Conservation (phyloP, 2,888 invertebrate species). For the Athrips mouffetella region DNA sequence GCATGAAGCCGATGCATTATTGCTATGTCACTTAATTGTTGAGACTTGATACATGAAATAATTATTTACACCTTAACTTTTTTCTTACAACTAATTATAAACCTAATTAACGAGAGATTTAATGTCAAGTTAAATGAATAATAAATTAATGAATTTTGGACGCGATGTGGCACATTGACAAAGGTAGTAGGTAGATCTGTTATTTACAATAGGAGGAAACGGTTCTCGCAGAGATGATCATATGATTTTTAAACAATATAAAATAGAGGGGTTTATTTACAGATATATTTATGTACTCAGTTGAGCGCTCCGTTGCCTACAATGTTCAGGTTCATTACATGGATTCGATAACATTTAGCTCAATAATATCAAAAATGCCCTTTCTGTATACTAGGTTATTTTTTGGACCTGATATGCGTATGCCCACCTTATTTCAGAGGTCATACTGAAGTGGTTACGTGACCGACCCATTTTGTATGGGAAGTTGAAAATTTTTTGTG, state of each 20-base stretch:
- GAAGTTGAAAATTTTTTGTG: no score
- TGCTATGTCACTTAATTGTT: conserved; percentile 21
- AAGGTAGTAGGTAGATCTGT: conserved; percentile 35
- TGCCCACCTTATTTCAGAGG: no score
- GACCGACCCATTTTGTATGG: no score
- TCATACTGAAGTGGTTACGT: no score
- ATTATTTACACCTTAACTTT: conserved; percentile 71
- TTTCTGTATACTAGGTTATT: no score
- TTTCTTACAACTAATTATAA: conserved; percentile 59
- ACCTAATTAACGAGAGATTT: conserved; percentile 67
- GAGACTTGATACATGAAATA: conserved; percentile 38
- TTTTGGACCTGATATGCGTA: no score
- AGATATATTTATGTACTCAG: conserved; percentile 44
- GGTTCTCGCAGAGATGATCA: conserved; percentile 26
- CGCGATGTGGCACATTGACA: conserved; percentile 59
- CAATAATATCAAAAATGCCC: background rate
- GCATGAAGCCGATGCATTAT: conserved; percentile 20
- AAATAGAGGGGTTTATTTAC: conserved; percentile 52
- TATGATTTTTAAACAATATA: conserved; percentile 40
- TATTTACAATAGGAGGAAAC: conserved; percentile 47
- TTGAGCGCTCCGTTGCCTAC: conserved; percentile 58
- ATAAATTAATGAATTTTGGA: conserved; percentile 75
- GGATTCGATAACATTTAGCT: conserved; percentile 39
- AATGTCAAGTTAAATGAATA: conserved; percentile 65
- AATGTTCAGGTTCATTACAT: conserved; percentile 57